Conservation (phyloP, 2,888 invertebrate genomes). For the Eueremaeus valkanovi region DNA sequence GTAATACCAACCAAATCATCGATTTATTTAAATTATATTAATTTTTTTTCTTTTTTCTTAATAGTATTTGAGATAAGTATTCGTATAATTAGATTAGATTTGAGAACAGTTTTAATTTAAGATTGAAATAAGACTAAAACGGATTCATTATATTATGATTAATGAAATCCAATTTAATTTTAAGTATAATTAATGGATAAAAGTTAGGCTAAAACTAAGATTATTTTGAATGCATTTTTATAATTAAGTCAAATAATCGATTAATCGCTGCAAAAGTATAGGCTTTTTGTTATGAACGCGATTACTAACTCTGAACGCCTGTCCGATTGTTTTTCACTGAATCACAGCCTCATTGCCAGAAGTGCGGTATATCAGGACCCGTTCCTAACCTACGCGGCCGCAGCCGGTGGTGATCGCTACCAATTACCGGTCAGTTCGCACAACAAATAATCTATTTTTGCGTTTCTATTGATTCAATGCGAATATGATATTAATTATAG, state of each 20-base stretch:
- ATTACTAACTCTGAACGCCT: constrained; percentile 12
- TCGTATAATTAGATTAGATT: too few species aligned
- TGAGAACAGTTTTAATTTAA: too few species aligned
- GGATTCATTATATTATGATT: background rate
- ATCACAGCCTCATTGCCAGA: constrained; percentile 38
- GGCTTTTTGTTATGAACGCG: background rate
- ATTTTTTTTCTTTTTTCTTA: too few species aligned
- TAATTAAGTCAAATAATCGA: background rate
- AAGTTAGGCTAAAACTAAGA: background rate
- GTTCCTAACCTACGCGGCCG: constrained; percentile 72
- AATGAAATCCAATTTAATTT: background rate
- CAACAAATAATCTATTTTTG: background rate
- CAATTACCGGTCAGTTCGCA: constrained; percentile 73
- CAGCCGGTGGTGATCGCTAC: constrained; percentile 64
- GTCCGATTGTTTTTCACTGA: constrained; percentile 4
- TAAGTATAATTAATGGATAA: background rate
- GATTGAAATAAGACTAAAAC: too few species aligned
- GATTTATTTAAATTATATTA: background rate
- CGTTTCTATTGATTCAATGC: background rate
- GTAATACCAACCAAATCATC: constrained; percentile 2
- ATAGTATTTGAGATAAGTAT: too few species aligned
- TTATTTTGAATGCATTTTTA: background rate
- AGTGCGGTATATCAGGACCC: constrained; percentile 81
- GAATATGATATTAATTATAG: constrained; percentile 30
- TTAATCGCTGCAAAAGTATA: background rate